Evolutionary conservation across 2,113 vertebrate species (phyloP).

Genomic region (Poecilia latipinna): DNA sequence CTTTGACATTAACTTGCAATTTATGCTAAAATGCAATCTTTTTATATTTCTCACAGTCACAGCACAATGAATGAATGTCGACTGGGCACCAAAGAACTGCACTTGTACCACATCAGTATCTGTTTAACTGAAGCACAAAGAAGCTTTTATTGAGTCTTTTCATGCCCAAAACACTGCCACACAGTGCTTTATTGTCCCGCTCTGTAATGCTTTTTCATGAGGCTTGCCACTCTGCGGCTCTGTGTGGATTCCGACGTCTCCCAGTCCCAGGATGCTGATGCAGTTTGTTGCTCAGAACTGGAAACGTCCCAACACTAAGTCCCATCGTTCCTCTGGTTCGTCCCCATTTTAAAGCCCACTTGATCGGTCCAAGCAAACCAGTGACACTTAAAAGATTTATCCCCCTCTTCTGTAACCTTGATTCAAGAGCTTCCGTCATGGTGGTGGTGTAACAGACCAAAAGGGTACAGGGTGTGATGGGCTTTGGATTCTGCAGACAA

Average conservation of each 20-base stretch:
- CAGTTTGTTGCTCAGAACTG: constrained; percentile 10
- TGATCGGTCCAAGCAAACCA: not conserved
- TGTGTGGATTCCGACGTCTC: constrained; percentile 21
- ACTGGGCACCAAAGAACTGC: not conserved
- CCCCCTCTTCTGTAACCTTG: not conserved
- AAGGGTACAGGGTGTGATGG: not conserved
- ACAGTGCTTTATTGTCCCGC: constrained; percentile 46
- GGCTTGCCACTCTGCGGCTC: constrained; percentile 20
- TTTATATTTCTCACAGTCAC: not conserved
- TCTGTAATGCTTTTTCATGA: constrained; percentile 36
- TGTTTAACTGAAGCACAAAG: constrained; percentile 29
- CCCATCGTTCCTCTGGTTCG: not conserved
- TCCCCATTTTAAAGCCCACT: not conserved
- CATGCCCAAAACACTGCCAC: constrained; percentile 14
- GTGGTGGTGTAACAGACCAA: not conserved
- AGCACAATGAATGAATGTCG: constrained; percentile 13
- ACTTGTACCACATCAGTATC: constrained; percentile 6
- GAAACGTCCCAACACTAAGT: not conserved
- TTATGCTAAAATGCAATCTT: constrained; percentile 33
- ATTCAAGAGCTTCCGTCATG: not conserved
- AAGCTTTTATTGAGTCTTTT: constrained; percentile 22
- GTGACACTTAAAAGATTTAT: not conserved
- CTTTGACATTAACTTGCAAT: not conserved
- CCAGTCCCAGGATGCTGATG: constrained; percentile 12
- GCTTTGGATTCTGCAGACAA: not conserved